Evolutionary conservation across 2,888 invertebrate species (phyloP), one percentile per base, ranked within the genome.

Genomic region (Xestobium rufovillosum): DNA sequence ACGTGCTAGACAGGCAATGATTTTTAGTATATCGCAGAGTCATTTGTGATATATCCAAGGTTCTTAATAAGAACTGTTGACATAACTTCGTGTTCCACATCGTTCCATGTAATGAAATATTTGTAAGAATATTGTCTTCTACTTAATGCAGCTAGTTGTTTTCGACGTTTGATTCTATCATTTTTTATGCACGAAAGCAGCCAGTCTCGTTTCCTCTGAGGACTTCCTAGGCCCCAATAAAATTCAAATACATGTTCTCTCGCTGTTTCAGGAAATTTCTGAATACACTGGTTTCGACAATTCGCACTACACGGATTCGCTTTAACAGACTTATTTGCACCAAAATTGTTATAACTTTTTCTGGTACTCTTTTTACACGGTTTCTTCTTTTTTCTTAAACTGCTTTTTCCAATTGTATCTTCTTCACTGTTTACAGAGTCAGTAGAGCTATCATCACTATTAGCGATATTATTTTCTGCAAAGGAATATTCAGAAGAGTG

Each of bases 41-140:
- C 23, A 19, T 38, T 26, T 34, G 38, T 11, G 17, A 14, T 28
- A 38, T 38, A n/a, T 34, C 14, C n/a, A 38, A 13, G 27, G 38
- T 38, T 3, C 17, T 23, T 15, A 38, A 34, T 6, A 38, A 25
- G 29, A 34, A 38, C 28, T 38, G 38, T 30, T 38, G 38, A 3
- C 29, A 38, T 8, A 38, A 28, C 29, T 38, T 27, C 19, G 19
- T 26, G n/a, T 28, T 38, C 19, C 32, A 14, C 27, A 23, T 9
- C 17, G 10, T 2, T 33, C 25, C 9, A 26, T n/a, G n/a, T n/a
- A n/a, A n/a, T n/a, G n/a, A n/a, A n/a, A n/a, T n/a, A n/a, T n/a
- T n/a, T n/a, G n/a, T n/a, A n/a, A n/a, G n/a, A n/a, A n/a, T n/a
- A n/a, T n/a, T n/a, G n/a, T n/a, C n/a, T n/a, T n/a, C n/a, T n/a